These are phyloP conservation scores for Lamprotornis superbus DNA, from an alignment of 2,113 vertebrate species.

Conservation along the genomic window DNA sequence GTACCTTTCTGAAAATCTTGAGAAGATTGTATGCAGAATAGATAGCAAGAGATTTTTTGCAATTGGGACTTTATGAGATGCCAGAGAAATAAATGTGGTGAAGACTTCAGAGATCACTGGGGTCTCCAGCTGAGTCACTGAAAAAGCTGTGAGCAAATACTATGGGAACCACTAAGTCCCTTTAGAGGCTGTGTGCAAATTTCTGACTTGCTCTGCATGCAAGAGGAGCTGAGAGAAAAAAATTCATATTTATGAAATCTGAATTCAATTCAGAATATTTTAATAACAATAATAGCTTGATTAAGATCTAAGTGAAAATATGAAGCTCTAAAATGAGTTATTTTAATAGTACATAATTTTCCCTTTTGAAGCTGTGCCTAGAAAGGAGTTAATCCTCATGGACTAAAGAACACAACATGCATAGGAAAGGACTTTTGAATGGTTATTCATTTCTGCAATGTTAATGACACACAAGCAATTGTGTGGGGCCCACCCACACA, in stretches of 20 bases:
- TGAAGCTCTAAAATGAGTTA: background rate
- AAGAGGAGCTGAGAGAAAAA: background rate
- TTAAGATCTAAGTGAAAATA: constrained; percentile 49
- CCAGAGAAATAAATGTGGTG: background rate
- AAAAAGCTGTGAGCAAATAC: constrained; percentile 6
- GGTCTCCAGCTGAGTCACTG: background rate
- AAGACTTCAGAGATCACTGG: background rate
- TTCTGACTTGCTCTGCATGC: background rate
- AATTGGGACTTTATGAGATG: background rate
- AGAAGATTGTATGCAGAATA: background rate
- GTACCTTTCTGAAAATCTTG: background rate
- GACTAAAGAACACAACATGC: background rate
- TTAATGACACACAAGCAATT: background rate
- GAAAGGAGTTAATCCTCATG: background rate
- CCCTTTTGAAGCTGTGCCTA: constrained; percentile 40
- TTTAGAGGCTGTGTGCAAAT: background rate
- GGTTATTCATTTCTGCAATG: background rate
- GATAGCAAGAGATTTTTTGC: background rate
- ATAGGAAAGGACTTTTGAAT: background rate
- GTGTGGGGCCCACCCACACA: background rate
- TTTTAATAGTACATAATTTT: constrained; percentile 32
- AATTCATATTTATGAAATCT: constrained; percentile 38
- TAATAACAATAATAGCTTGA: constrained; percentile 57
- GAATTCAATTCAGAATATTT: constrained; percentile 40
- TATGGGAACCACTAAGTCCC: background rate